Evolutionary conservation across 2,113 vertebrate genomes (phyloP).

Genomic region (Varanus komodoensis): DNA sequence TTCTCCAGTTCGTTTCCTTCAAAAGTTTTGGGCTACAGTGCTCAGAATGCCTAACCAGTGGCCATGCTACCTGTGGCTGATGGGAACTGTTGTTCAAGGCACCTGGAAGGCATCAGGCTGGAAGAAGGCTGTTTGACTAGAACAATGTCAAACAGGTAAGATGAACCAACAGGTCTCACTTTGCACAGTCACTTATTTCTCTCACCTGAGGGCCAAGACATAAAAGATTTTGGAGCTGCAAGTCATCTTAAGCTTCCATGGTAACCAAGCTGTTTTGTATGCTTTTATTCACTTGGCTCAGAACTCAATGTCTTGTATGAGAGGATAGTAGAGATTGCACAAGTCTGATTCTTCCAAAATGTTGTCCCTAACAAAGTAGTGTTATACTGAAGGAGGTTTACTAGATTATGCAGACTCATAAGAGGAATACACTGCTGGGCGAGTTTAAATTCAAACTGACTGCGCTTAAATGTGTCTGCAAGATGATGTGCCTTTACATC

Average conservation of each 20-base stretch:
- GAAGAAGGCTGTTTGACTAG: background rate
- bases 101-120: background rate
- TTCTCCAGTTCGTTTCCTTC: background rate
- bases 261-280: background rate
- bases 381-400: constrained; percentile 6
- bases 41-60: background rate
- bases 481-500: constrained; percentile 26
- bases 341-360: background rate
- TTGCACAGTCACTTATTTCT: background rate
- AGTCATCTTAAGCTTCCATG: background rate
- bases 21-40: background rate
- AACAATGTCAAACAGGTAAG: background rate
- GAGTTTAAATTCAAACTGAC: constrained; percentile 49
- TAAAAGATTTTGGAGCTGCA: background rate
- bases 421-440: constrained; percentile 31
- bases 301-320: background rate
- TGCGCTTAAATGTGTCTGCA: constrained; percentile 39
- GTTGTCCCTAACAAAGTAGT: constrained; percentile 5
- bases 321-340: background rate
- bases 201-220: background rate
- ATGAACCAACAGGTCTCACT: background rate
- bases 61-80: no score
- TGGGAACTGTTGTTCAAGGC: background rate
- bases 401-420: constrained; percentile 7
- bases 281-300: background rate